A percentile compares a stretch with the other conserved stretches of the same genome.
Evolutionary conservation across 2,113 vertebrate species (phyloP).

Genomic region (Sinocyclocheilus anophthalmus): DNA sequence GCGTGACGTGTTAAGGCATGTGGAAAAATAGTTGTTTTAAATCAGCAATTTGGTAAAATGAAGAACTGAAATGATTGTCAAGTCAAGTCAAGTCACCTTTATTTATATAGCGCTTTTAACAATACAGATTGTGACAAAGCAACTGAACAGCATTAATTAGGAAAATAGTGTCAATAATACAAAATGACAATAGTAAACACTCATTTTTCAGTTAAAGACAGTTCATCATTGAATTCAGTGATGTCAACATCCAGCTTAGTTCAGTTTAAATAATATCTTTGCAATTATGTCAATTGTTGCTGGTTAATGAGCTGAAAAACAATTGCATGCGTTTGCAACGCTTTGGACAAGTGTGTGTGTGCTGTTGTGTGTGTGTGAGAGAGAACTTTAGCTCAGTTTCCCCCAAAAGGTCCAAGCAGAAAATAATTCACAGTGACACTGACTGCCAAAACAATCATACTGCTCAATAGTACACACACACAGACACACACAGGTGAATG

Average conservation of each 20-base stretch:
- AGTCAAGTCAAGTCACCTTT: too few species aligned
- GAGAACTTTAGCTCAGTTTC: neutral
- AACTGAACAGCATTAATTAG: too few species aligned
- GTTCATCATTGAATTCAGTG: too few species aligned
- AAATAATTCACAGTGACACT: slow-evolving; percentile 11
- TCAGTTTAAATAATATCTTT: too few species aligned
- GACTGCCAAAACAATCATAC: slow-evolving; percentile 10
- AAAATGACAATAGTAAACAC: too few species aligned
- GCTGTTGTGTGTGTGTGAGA: neutral
- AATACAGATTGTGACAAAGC: too few species aligned
- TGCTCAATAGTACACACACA: neutral
- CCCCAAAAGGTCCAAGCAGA: neutral
- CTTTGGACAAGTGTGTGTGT: neutral
- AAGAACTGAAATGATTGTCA: slow-evolving; percentile 3
- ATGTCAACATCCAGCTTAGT: too few species aligned
- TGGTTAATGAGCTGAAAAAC: slow-evolving; percentile 25
- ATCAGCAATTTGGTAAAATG: neutral
- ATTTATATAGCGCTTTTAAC: too few species aligned
- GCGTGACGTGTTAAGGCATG: neutral
- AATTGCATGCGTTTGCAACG: neutral
- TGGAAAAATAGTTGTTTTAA: neutral
- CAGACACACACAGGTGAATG: neutral
- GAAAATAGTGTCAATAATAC: too few species aligned
- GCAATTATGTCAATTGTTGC: too few species aligned
- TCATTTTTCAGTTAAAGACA: too few species aligned